Conservation (phyloP, 1,140 invertebrate genomes). For the Delia radicum region DNA sequence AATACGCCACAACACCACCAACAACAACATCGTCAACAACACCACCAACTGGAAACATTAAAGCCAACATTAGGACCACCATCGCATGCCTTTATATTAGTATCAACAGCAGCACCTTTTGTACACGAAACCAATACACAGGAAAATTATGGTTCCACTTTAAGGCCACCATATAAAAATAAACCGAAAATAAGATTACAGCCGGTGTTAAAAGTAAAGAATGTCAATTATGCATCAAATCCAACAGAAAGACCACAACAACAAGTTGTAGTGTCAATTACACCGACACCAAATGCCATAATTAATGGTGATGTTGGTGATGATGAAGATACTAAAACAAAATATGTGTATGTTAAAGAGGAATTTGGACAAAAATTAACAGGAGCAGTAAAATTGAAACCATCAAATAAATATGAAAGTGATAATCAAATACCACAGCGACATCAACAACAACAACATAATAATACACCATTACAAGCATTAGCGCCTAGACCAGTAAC, state of each 20-base stretch:
- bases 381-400: conserved; percentile 39
- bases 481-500: neutral
- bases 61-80: conserved; percentile 29
- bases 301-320: neutral
- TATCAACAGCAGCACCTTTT: conserved; percentile 21
- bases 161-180: conserved; percentile 25
- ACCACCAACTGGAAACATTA: neutral
- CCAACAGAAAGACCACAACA: conserved; percentile 5
- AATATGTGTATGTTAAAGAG: conserved; percentile 15
- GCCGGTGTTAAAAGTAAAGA: conserved; percentile 12
- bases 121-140: neutral
- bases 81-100: conserved; percentile 22
- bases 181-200: conserved; percentile 28
- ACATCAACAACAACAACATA: neutral
- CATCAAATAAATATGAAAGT: conserved; percentile 37
- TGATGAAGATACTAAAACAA: neutral
- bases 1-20: conserved; percentile 10
- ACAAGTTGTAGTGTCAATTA: neutral
- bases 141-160: conserved; percentile 25
- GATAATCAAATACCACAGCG: conserved; percentile 23
- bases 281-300: neutral
- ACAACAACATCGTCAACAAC: neutral
- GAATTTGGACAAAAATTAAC: conserved; percentile 24
- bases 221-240: conserved; percentile 8
- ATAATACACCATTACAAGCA: neutral